phyloP scores from a whole-genome alignment of 2,888 invertebrate species.

The Iphiclides podalirius region DNA sequence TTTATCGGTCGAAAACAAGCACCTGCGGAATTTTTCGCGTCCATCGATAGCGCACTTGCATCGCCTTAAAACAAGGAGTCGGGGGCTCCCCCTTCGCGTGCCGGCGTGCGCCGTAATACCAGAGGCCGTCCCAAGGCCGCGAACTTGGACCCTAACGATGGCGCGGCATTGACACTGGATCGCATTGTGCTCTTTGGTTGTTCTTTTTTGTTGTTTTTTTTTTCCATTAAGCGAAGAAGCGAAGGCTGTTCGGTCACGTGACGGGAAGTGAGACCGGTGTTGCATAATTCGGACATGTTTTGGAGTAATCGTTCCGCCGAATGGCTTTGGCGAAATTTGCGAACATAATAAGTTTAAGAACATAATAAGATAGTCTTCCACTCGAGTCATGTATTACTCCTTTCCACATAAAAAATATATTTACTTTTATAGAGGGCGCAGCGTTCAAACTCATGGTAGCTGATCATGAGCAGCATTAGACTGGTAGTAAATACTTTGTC shows the following conservation, averaged over 20 bases:
- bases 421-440: no score
- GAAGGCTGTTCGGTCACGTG: slow-evolving; percentile 16
- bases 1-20: no score
- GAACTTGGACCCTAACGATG: slow-evolving; percentile 49
- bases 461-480: no score
- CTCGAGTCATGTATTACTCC: no score
- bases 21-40: no score
- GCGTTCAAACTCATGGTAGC: no score
- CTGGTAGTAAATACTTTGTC: no score
- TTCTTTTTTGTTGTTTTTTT: slow-evolving; percentile 6
- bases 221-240: slow-evolving; percentile 16
- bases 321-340: no score
- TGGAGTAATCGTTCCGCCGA: not conserved
- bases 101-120: slow-evolving; percentile 28
- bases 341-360: no score
- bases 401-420: no score
- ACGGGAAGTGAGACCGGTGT: no score
- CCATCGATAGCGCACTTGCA: slow-evolving; percentile 7
- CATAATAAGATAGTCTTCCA: no score
- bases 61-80: slow-evolving; percentile 13
- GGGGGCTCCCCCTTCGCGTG: slow-evolving; percentile 33
- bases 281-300: slow-evolving; percentile 4
- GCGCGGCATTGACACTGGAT: slow-evolving; percentile 40
- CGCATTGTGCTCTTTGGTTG: slow-evolving; percentile 12
- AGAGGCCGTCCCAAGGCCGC: slow-evolving; percentile 40